A percentile compares a stretch with the other conserved stretches of the same genome.
These are phyloP conservation scores for Chydorus sphaericus DNA, from an alignment of 2,888 invertebrate genomes.

Conservation along the genomic window DNA sequence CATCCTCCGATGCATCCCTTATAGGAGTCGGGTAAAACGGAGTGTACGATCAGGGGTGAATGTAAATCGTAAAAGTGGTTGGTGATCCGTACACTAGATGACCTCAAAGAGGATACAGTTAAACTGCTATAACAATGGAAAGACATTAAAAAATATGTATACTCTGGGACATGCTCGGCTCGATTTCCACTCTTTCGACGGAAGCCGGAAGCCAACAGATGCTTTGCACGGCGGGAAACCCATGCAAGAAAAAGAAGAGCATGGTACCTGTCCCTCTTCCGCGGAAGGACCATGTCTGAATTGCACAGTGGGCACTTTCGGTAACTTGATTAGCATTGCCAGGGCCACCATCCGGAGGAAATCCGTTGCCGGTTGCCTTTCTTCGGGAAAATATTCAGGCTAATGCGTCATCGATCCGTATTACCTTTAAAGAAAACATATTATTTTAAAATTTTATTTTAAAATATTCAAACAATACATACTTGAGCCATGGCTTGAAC, in stretches of 20 bases:
- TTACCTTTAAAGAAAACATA: conserved; percentile 25
- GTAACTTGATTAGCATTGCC: background rate
- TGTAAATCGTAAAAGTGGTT: conserved; percentile 46
- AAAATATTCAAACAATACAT: conserved; percentile 2
- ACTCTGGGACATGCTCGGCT: conserved; percentile 45
- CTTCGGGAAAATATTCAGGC: conserved; percentile 50
- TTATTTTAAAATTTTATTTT: background rate
- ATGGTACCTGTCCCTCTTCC: conserved; percentile 52
- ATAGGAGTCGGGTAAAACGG: conserved; percentile 47
- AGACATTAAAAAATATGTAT: no score
- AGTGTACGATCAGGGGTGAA: conserved; percentile 45
- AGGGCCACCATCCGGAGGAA: conserved; percentile 16
- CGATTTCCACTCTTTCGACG: conserved; percentile 47
- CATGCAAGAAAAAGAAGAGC: conserved; percentile 57
- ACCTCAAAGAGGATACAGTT: no score
- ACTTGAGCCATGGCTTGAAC: conserved; percentile 59
- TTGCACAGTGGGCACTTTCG: conserved; percentile 61
- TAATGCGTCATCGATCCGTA: conserved; percentile 60
- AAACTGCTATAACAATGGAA: conserved; percentile 25
- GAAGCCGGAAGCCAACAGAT: conserved; percentile 66
- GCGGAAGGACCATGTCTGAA: conserved; percentile 48
- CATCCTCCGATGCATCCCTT: conserved; percentile 59
- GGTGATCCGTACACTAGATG: conserved; percentile 46
- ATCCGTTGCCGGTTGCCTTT: conserved; percentile 25
- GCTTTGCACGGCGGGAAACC: conserved; percentile 67